Base-by-base conservation (phyloP, 2,113 vertebrate species). In the Sinocyclocheilus maitianheensis region DNA sequence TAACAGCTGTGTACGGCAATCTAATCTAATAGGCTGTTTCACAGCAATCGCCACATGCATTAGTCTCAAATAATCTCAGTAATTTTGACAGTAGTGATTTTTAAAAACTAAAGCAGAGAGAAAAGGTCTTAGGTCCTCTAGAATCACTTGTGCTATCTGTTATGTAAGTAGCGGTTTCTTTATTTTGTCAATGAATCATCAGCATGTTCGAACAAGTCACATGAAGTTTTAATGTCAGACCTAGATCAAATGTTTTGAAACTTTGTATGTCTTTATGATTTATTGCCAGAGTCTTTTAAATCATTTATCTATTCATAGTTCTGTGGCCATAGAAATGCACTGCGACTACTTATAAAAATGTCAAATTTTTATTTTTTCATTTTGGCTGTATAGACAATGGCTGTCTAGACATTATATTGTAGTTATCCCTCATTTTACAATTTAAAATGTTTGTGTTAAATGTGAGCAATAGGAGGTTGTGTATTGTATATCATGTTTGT, bases 401-500 rank as follows among this genome's bases (percentile, higher is more conserved):
- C 30, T 51, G 51, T 53, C 9, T 51, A 3, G 12, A 51, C 12
- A 3, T 16, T 16, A 53, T 60, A 8, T 58, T 58, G 11, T 34
- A 34, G 6, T 37, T 71, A 1, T 40, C 3, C 16, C 8, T 71
- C 37, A 3, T 40, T 71, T 71, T 40, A 20, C 3, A 22, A 75
- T 40, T 20, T 53, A 7, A 22, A 69, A 22, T 14, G 55, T 63
- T 53, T 78, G 30, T 55, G 12, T 82, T 43, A 60, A 48, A 67
- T 84, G 8, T 40, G 3, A 72, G 22, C 8, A 18, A 80, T 53
- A 11, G 2, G 60, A 22, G 7, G 7, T 8, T 53, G 9, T 60
- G 10, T 74, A 9, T 62, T 9, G 53, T 34, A 14, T 4, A 71
- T 87, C n/a, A 62, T 24, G 22, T 60, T 34, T 74, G 11, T 89